A percentile compares a stretch with the other conserved stretches of the same genome.
These are phyloP conservation scores for Andricus grossulariae DNA, from an alignment of 1,140 invertebrate genomes.

Conservation along the genomic window DNA sequence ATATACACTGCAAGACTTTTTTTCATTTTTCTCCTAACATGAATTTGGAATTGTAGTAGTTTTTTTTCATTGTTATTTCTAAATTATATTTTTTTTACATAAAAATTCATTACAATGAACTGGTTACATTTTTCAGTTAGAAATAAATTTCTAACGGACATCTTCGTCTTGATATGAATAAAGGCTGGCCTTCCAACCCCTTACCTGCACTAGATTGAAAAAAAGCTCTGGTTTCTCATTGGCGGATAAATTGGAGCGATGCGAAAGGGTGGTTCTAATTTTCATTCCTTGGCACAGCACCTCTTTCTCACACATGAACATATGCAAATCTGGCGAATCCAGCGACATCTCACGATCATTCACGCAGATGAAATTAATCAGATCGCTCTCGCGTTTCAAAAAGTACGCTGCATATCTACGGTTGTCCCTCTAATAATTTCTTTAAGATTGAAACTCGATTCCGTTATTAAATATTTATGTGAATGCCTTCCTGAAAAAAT, in stretches of 20 bases:
- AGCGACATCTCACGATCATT: slow-evolving; percentile 34
- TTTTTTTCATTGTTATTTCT: too few species aligned
- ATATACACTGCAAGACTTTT: too few species aligned
- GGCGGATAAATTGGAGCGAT: slow-evolving; percentile 65
- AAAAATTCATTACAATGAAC: too few species aligned
- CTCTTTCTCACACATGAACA: slow-evolving; percentile 35
- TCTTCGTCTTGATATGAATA: slow-evolving; percentile 37
- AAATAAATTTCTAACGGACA: slow-evolving; percentile 29
- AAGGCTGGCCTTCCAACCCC: slow-evolving; percentile 55
- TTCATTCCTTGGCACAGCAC: slow-evolving; percentile 21
- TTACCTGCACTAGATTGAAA: slow-evolving; percentile 55
- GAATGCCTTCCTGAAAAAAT: too few species aligned
- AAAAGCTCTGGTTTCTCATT: slow-evolving; percentile 52
- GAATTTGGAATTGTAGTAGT: too few species aligned
- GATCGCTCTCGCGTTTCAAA: neutral
- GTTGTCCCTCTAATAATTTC: neutral
- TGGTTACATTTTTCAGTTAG: neutral
- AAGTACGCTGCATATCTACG: neutral
- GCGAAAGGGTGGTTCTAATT: slow-evolving; percentile 60
- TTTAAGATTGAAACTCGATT: neutral
- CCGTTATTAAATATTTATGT: too few species aligned
- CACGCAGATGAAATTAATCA: slow-evolving; percentile 24
- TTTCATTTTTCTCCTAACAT: too few species aligned
- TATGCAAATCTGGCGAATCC: slow-evolving; percentile 32
- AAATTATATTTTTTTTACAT: too few species aligned